Evolutionary conservation across 2,888 invertebrate genomes (phyloP), one percentile per base, ranked within the genome.

Genomic region (Beris chalybata): DNA sequence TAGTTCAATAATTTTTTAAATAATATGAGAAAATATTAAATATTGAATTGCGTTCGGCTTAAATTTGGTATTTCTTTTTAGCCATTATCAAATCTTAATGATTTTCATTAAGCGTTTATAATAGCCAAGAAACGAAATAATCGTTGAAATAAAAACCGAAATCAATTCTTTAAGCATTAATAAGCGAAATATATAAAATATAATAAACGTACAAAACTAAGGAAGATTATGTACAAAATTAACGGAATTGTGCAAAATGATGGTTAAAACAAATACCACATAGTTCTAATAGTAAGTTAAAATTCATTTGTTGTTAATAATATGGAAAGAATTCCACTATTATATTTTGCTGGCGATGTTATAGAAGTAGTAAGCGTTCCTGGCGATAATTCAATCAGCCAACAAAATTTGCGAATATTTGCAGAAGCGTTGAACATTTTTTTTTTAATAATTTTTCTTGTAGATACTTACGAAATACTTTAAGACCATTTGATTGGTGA

Each of bases 401-500:
- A 38, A 45, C n/a, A 12, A 48, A 15, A 48, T 11, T 48, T 48
- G 48, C 13, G 48, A 11, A 11, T 48, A 12, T 48, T 38, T 38
- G 9, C 38, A 38, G 38, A 38, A 38, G 38, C 38, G 38, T 38
- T 38, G 38, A 15, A n/a, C 5, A 48, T 6, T 48, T n/a, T 48
- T n/a, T 5, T 48, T 48, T 11, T 9, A 15, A 15, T 48, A 15
- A 15, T 11, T 48, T 48, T 48, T 48, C 15, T n/a, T 11, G 11
- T 6, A 15, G 4, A 48, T 48, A 48, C 48, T 48, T 48, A 38
- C 38, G 38, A 38, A 7, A 56, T 22, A 38, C 44, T 57, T 79
- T 78, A 73, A 22, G 77, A 76, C 69, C 69, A 70, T 69, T 67
- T 67, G 55, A 69, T 70, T 66, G 69, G 70, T 65, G 70, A 67